phyloP scores from a whole-genome alignment of 1,140 invertebrate genomes.

The Aphelinus atriplicis region DNA sequence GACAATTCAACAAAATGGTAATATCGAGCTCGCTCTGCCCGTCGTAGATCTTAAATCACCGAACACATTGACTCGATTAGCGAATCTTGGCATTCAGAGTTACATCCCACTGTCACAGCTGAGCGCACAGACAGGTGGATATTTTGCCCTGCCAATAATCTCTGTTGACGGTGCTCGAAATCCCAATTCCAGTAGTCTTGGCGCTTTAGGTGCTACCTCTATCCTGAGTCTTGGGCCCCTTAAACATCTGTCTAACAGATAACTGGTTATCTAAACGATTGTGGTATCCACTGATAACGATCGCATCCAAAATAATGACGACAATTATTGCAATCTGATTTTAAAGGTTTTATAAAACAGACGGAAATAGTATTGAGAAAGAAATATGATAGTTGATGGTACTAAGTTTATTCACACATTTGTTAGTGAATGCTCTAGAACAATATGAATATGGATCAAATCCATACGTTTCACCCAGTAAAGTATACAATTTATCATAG shows the following conservation, averaged over 20 bases:
- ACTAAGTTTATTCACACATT: too few relatives aligned
- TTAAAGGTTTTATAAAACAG: too few relatives aligned
- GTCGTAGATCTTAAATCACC: constrained; percentile 77
- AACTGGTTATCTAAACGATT: constrained; percentile 46
- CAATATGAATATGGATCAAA: too few relatives aligned
- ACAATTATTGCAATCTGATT: too few relatives aligned
- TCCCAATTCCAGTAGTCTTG: constrained; percentile 69
- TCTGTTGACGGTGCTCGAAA: constrained; percentile 74
- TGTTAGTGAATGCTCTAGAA: too few relatives aligned
- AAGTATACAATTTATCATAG: too few relatives aligned
- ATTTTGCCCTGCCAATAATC: constrained; percentile 78
- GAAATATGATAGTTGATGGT: too few relatives aligned
- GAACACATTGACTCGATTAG: constrained; percentile 71
- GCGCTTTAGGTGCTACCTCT: constrained; percentile 73
- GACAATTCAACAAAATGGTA: constrained; percentile 53
- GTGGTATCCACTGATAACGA: too few relatives aligned
- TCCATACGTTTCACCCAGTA: too few relatives aligned
- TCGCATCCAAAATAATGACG: too few relatives aligned
- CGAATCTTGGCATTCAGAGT: constrained; percentile 75
- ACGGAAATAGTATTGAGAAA: too few relatives aligned
- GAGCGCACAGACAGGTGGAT: constrained; percentile 70
- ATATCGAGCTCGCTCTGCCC: constrained; percentile 74
- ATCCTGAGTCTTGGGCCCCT: constrained; percentile 77
- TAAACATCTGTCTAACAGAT: constrained; percentile 70
- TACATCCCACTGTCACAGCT: constrained; percentile 78